Percentiles rank a stretch among this genome's conserved stretches.
Evolutionary conservation across 2,113 vertebrate genomes (phyloP).

Genomic region (Ailurus styani): DNA sequence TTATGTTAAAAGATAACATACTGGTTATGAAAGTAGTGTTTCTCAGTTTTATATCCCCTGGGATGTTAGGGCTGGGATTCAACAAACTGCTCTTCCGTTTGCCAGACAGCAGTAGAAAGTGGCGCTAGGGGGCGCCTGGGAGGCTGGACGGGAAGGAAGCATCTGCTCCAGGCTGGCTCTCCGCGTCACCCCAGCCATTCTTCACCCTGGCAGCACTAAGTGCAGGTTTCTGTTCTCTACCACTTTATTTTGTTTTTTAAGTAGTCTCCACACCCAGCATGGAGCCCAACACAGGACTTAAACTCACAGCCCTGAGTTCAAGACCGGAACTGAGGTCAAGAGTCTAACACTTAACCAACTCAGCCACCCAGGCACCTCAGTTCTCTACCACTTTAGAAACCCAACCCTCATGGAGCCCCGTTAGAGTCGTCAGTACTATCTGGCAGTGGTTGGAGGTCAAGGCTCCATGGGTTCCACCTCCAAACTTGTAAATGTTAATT

Average conservation of each 20-base stretch:
- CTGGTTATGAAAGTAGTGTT: neutral
- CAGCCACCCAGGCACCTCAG: neutral
- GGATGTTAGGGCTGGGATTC: neutral
- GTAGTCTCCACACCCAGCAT: neutral
- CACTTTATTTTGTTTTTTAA: neutral
- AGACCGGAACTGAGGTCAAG: neutral
- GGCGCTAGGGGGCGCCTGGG: neutral
- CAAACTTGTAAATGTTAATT: neutral
- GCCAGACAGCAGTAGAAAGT: neutral
- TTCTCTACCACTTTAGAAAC: neutral
- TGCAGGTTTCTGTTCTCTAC: neutral
- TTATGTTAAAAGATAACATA: neutral
- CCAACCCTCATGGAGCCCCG: neutral
- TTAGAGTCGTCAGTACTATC: neutral
- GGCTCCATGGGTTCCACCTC: neutral
- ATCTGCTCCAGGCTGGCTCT: fast-evolving
- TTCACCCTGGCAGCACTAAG: neutral
- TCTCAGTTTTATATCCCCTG: neutral
- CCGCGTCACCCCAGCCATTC: neutral
- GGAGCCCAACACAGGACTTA: neutral
- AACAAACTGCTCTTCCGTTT: neutral
- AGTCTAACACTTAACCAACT: neutral
- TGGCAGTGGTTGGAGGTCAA: neutral
- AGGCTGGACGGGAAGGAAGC: neutral
- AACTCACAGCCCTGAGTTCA: neutral